These are phyloP conservation scores for Chelidonichthys spinosus DNA, from an alignment of 2,797 vertebrate species.

Conservation along the genomic window DNA sequence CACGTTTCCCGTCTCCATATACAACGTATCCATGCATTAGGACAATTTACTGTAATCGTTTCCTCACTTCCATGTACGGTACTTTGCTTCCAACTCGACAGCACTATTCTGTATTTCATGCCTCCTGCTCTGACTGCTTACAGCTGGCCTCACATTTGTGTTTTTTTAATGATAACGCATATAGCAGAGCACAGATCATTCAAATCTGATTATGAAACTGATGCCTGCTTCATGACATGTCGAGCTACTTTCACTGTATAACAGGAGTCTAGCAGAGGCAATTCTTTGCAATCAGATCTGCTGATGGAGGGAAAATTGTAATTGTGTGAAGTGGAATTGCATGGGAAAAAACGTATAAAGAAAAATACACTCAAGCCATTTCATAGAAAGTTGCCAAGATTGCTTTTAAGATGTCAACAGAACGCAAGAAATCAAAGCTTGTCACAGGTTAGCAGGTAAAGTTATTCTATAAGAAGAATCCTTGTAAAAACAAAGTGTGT, in stretches of 20 bases:
- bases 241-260: slow-evolving; percentile 3
- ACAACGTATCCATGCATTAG: slow-evolving; percentile 26
- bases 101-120: slow-evolving; percentile 26
- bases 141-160: slow-evolving; percentile 12
- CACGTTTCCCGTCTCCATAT: slow-evolving; percentile 30
- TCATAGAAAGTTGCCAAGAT: slow-evolving; percentile 15
- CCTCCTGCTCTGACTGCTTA: slow-evolving; percentile 38
- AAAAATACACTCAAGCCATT: slow-evolving; percentile 18
- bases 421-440: slow-evolving; percentile 18
- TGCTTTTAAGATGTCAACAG: slow-evolving; percentile 40
- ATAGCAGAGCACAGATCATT: slow-evolving; percentile 6
- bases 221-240: slow-evolving; percentile 6
- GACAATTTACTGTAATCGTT: slow-evolving; percentile 30
- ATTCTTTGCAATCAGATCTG: background rate
- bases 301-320: slow-evolving; percentile 14
- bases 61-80: slow-evolving; percentile 27
- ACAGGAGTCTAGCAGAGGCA: slow-evolving; percentile 8
- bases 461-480: slow-evolving; percentile 2
- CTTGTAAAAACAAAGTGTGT: background rate
- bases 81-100: slow-evolving; percentile 29
- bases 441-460: slow-evolving; percentile 1
- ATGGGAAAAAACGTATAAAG: slow-evolving; percentile 13
- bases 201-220: slow-evolving; percentile 28
- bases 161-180: slow-evolving; percentile 15
- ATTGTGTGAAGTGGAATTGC: slow-evolving; percentile 2